Base-by-base conservation (phyloP, 2,113 vertebrate species). In the Macquaria australasica region DNA sequence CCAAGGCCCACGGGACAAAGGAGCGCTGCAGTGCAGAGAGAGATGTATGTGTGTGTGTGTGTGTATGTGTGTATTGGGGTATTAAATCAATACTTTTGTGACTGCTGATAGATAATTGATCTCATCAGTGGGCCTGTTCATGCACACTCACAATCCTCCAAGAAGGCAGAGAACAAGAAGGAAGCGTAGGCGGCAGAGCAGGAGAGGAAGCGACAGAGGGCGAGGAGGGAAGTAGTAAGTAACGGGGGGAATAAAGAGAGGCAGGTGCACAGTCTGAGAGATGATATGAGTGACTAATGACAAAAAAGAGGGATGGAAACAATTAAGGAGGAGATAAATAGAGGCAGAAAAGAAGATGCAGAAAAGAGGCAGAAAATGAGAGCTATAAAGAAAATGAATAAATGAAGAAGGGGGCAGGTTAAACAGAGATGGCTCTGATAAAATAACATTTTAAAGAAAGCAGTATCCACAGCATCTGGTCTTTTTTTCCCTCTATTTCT, bases 51-150 rank as follows among this genome's bases (percentile, higher is more conserved):
- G 18, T 48, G 31, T 45, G 31, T 14, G 6, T 43, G 60, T 39
- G 23, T 48, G 31, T 43, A 23, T 14, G 16, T 31, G 67, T 43
- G 43, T 51, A 37, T 64, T 1, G 8, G 59, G 72, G 31, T 83
- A 73, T 84, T 82, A 85, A 91, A 94, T 93, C 89, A 91, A 91
- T 94, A 91, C 76, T 90, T 93, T 90, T 93, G 88, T 89, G 87
- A 92, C 79, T 71, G 74, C 77, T 86, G 90, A 93, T 92, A 88
- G 88, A 93, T 93, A 91, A 94, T 90, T 92, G 92, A 95, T 92
- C 90, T 92, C 88, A 94, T 93, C 90, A 92, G 91, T 48, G 83
- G 73, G 72, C 41, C 77, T 88, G 87, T 73, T 89, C 85, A 95
- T 94, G 94, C 92, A 89, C 74, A 82, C 86, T 91, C 93, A 94